Base-by-base conservation (phyloP, 2,113 vertebrate genomes). In the Bostrychus sinensis region DNA sequence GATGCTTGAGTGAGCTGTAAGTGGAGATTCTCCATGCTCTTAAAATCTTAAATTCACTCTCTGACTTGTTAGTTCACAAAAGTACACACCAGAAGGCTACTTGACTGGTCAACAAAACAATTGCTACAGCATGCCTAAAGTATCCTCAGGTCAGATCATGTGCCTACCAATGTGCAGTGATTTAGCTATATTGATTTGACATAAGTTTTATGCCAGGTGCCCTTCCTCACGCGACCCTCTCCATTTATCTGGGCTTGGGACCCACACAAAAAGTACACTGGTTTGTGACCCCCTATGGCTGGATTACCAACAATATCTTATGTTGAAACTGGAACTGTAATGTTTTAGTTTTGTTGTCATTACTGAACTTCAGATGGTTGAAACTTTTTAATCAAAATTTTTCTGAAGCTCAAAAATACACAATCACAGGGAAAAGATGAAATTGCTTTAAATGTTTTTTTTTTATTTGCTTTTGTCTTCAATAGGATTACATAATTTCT, bases 1-100 rank as follows among this genome's bases (percentile, higher is more conserved):
- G 72, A 84, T 69, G 58, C 43, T 68, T 48, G 83, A 82, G 82
- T 83, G 82, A 77, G 75, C 78, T 67, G 34, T 60, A 70, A 75
- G 77, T 70, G 77, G 67, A 75, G 63, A 60, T 61, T 63, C 67
- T 70, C 41, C 57, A 66, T 66, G 73, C 80, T 71, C 76, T 84
- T 75, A 48, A 85, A 56, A 64, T 80, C 78, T 85, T 86, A 83
- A 75, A 79, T 78, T 77, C 22, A 7, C 22, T 48, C 45, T 48
- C 25, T 25, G 10, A 13, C 6, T 25, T 2, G 12, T 22, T 25
- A 2, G 19, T 45, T 45, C 20, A 48, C 25, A 48, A 48, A 12
- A 14, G 4, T 20, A 13, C 25, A 13, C 25, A 22, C 11, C 45
- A 51, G 28, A 37, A 4, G 7, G 26, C 19, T 56, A 20, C 38